Evolutionary conservation across 2,888 invertebrate genomes (phyloP), one percentile per base, ranked within the genome.

Genomic region (Caenorhabditis sinica): DNA sequence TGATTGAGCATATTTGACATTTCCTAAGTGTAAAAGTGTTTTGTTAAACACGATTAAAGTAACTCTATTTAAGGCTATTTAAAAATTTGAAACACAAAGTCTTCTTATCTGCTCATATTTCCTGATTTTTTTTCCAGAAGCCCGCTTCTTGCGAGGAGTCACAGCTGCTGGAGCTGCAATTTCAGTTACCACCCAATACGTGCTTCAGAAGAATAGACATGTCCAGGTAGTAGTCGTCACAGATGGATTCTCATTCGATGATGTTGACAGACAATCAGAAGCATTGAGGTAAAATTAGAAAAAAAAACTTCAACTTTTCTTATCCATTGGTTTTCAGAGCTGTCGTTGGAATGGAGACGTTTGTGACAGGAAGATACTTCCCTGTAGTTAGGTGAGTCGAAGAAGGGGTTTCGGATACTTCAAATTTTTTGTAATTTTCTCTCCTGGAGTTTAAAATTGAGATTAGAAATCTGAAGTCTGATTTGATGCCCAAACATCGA

Each of bases 191-290:
- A 88, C 82, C 20, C 86, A 86, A 61, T 85, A 82, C 45, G 69
- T 82, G 3, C 61, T 82, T 6, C 82, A 82, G 63, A 80, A 85
- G 25, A 51, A 25, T 0, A 63, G 68, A 79, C 51, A 56, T 23
- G 82, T 82, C 9, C 85, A 85, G 30, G 87, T 90, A 11, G 86
- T 90, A 20, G 82, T 90, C 17, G 80, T 90, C n/a, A 90, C 90
- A 40, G 90, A 90, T 53, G 90, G 90, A 25, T 90, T 87, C 72
- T 90, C 88, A 33, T 90, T 88, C 69, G 90, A 90, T 45, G 86
- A 87, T 20, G 87, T 88, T 15, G 68, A 83, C 9, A 80, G 65
- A 23, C 82, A 86, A 30, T 83, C 89, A 1, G 82, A 88, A 51
- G 82, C 77, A 8, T 65, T 88, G 43, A 61, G 88, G 88, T 88